phyloP scores from a whole-genome alignment of 30 jellyfish, hydroid and myxozoan genomes.

The Turritopsis rubra region DNA sequence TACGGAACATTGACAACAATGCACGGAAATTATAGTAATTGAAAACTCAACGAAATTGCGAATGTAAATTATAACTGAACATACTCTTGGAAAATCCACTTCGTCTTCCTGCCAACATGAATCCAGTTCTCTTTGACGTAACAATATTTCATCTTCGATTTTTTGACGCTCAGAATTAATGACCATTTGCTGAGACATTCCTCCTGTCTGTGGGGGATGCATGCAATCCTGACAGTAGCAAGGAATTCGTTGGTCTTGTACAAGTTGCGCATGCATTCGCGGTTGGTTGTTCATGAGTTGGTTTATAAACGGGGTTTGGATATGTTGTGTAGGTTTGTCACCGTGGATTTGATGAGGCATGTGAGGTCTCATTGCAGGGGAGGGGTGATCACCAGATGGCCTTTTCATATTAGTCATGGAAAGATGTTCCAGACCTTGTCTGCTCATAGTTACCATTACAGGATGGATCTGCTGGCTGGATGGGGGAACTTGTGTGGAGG shows the following conservation, averaged over 20 bases:
- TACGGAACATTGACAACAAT: background rate
- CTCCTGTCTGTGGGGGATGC: background rate
- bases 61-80: background rate
- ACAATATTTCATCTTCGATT: conserved; percentile 73
- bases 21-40: background rate
- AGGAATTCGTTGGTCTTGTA: conserved; percentile 4
- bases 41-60: background rate
- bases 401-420: background rate
- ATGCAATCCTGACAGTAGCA: conserved; percentile 8
- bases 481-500: conserved; percentile 13
- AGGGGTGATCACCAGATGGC: background rate
- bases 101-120: conserved; percentile 98
- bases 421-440: background rate
- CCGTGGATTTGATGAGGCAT: background rate
- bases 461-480: background rate
- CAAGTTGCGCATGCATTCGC: background rate
- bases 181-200: background rate
- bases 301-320: background rate
- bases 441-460: background rate
- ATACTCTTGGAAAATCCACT: conserved; percentile 74
- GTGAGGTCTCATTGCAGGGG: conserved; percentile 2
- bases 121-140: conserved; percentile 74
- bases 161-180: conserved; percentile 34
- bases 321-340: background rate
- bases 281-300: background rate